Evolutionary conservation across 2,888 invertebrate genomes (phyloP).

Genomic region (Drosophila anceps): DNA sequence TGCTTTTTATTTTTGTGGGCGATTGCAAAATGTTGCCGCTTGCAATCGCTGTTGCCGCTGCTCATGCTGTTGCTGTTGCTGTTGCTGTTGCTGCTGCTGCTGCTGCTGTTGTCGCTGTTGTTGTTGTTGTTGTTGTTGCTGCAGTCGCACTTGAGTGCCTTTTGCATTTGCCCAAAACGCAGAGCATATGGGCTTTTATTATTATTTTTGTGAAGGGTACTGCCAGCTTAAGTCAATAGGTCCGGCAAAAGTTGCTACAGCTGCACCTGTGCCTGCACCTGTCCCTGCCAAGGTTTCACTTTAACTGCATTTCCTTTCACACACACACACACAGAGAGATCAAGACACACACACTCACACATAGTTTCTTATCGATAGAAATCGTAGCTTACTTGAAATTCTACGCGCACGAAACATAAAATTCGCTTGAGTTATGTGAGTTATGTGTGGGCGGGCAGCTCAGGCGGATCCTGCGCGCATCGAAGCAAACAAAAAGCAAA

Average conservation of each 20-base stretch:
- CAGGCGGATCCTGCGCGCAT: conserved; percentile 43
- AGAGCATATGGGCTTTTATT: conserved; percentile 20
- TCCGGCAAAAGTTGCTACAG: conserved; percentile 18
- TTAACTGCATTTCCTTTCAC: conserved; percentile 43
- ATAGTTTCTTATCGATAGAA: conserved; percentile 11
- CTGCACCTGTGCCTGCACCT: conserved; percentile 20
- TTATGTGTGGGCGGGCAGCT: conserved; percentile 8
- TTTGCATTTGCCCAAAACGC: conserved; percentile 39
- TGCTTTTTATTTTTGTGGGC: conserved; percentile 33
- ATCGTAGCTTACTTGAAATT: conserved; percentile 66
- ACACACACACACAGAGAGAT: conserved; percentile 6
- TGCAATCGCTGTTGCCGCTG: conserved; percentile 19
- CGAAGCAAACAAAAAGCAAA: conserved; percentile 19
- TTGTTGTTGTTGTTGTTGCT: conserved; percentile 6
- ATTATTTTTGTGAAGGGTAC: conserved; percentile 44
- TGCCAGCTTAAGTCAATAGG: conserved; percentile 31
- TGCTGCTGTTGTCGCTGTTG: not conserved
- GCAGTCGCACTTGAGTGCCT: conserved; percentile 58
- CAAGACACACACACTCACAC: not conserved
- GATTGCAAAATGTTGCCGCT: conserved; percentile 49
- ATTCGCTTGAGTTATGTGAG: conserved; percentile 4
- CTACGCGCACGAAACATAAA: conserved; percentile 40
- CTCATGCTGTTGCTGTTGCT: conserved; percentile 1
- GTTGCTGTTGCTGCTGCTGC: conserved; percentile 2
- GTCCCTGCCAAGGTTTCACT: conserved; percentile 48